Base-by-base conservation (phyloP, 2,888 invertebrate genomes). In the Agriopis marginaria region DNA sequence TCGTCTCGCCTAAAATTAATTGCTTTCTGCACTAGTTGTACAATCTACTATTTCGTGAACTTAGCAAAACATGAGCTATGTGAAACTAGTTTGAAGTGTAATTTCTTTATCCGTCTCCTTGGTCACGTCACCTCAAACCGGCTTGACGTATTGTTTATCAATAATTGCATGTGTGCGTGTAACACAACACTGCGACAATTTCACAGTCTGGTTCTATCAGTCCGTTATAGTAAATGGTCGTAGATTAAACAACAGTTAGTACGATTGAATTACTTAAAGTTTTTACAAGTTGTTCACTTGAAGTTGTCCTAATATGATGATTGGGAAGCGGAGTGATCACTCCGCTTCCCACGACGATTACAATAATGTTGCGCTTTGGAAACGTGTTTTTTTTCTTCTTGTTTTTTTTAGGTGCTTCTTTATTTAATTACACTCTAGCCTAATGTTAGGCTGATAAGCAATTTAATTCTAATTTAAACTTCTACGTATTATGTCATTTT, bases 171-270 rank as follows among this genome's bases (percentile, higher is more conserved):
- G 64, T 49, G 47, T 58, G 55, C 7, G 51, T 59, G 50, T 51
- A 58, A 50, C 50, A 23, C 12, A 6, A 42, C 47, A 42, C n/a
- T 45, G 56, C 11, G 53, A 63, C 63, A 47, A 62, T 51, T 63
- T 63, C 63, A 67, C 67, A 68, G 68, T 68, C 63, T 68, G 17
- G 63, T 47, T 68, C 17, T 58, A 63, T 11, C 12, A 45, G n/a
- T 17, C 55, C 55, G 63, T 58, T 63, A 67, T 47, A 40, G 45
- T 23, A 44, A 51, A 49, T 64, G 64, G 23, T 51, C 23, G 9
- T 45, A 58, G 58, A 11, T 32, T 42, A 56, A 44, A 42, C 32
- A 39, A 58, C 56, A 64, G 56, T 58, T 47, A 54, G 14, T 50
- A 1, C 63, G 40, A 45, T 44, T 59, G 44, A 45, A 23, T 56